These are phyloP conservation scores for Amblyopsis hoosieri DNA, from an alignment of 2,797 vertebrate species.

Conservation along the genomic window DNA sequence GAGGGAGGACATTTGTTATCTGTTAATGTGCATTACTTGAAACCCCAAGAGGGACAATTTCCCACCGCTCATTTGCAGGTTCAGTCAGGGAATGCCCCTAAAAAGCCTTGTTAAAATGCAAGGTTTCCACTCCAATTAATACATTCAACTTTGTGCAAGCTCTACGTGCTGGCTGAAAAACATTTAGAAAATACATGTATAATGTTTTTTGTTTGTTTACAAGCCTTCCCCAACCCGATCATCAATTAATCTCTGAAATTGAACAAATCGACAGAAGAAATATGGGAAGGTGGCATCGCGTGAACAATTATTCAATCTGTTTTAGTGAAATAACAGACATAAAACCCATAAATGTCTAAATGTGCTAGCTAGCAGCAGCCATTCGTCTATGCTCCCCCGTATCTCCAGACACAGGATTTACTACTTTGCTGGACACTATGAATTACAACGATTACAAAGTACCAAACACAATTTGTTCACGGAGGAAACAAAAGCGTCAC, in stretches of 20 bases:
- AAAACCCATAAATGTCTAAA: constrained; percentile 45
- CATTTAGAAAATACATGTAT: constrained; percentile 4
- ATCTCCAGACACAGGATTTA: constrained; percentile 25
- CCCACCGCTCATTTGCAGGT: too few species aligned
- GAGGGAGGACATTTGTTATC: too few species aligned
- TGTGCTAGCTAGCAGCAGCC: constrained; percentile 27
- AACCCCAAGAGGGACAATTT: too few species aligned
- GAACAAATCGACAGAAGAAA: constrained; percentile 46
- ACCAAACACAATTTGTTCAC: constrained; percentile 46
- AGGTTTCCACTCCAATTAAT: constrained; percentile 22
- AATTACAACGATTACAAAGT: constrained; percentile 29
- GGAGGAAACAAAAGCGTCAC: constrained; percentile 43
- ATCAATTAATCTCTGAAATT: constrained; percentile 39
- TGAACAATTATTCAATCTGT: constrained; percentile 34
- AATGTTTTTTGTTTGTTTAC: constrained; percentile 29
- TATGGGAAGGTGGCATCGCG: constrained; percentile 28
- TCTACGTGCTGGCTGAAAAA: constrained; percentile 22
- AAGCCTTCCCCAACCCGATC: constrained; percentile 24
- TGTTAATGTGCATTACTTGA: too few species aligned
- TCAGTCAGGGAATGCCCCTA: too few species aligned
- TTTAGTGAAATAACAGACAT: constrained; percentile 30
- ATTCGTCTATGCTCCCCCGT: constrained; percentile 30
- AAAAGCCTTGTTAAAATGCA: constrained; percentile 4
- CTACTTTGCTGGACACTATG: constrained; percentile 32
- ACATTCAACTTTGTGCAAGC: constrained; percentile 10